Evolutionary conservation across 2,113 vertebrate species (phyloP), one percentile per base, ranked within the genome.

Genomic region (Rhizomys pruinosus): DNA sequence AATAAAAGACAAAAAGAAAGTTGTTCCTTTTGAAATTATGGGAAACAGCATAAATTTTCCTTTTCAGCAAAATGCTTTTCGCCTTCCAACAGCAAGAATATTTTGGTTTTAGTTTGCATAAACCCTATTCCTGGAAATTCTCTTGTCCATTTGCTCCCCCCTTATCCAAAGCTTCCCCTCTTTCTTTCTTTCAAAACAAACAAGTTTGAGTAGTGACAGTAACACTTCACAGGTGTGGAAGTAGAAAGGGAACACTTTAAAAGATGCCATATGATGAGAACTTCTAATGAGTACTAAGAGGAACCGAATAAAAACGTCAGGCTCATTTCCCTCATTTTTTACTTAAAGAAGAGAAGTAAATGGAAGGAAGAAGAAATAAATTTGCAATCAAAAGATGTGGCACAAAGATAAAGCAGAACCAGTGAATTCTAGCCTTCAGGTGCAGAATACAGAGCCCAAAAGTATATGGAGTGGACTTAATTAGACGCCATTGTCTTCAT

Each of bases 291-390:
- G 72, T 90, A 87, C 89, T 37, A 84, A 68, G 93, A 52, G 5
- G 87, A 96, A 44, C 95, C 74, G 96, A 96, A 69, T 76, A 92
- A 64, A 44, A 92, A 96, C 7, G 91, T 69, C 63, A 71, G 61
- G 94, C 95, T 97, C 97, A 95, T 97, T 96, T 93, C 85, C 95
- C 47, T 84, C 93, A 68, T 80, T 96, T 96, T 93, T 95, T 92
- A 71, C 69, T 91, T 77, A 84, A 91, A 97, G 91, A 97, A 97
- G 96, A 96, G 96, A 96, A 96, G 89, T 87, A 97, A 97, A 97
- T 96, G 96, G 95, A 95, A 96, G 61, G 59, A 96, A 69, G 91
- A 80, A 93, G 87, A 95, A 82, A 89, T 71, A 96, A 78, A 93
- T 94, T 89, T 74, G 87, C 95, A 92, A 95, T 95, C 97, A 90